Percentiles rank a stretch among this genome's conserved stretches.
These are phyloP conservation scores for Rhorus exstirpatorius DNA, from an alignment of 2,888 invertebrate genomes.

Conservation along the genomic window DNA sequence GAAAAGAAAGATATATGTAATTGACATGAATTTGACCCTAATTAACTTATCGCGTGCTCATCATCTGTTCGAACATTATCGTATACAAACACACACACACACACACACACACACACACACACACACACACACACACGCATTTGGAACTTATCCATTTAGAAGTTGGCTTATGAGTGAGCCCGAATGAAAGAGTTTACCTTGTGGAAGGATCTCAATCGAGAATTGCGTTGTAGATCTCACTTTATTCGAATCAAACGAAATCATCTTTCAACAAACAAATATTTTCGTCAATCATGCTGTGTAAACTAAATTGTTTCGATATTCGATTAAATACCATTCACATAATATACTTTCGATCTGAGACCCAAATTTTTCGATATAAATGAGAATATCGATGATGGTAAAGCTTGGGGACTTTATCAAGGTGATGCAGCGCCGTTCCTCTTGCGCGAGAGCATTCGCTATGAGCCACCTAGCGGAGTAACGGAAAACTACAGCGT, in stretches of 20 bases:
- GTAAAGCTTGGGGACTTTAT: neutral
- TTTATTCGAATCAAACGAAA: too few species aligned
- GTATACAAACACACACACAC: too few species aligned
- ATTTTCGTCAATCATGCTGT: too few species aligned
- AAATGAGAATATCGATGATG: neutral
- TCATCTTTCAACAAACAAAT: too few species aligned
- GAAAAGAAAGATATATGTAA: slow-evolving; percentile 10
- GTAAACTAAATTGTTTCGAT: too few species aligned
- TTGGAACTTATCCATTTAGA: slow-evolving; percentile 17
- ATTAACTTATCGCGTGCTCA: slow-evolving; percentile 64
- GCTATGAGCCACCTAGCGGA: neutral
- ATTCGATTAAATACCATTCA: too few species aligned
- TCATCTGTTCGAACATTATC: slow-evolving; percentile 35
- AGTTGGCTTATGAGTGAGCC: slow-evolving; percentile 24
- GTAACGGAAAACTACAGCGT: neutral
- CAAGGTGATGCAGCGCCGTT: neutral
- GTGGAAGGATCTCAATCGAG: slow-evolving; percentile 38
- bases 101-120: neutral
- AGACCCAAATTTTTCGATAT: too few species aligned
- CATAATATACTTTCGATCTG: too few species aligned
- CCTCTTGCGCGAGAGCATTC: neutral
- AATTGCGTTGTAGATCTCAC: slow-evolving; percentile 12
- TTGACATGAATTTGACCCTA: slow-evolving; percentile 50
- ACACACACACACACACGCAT: neutral
- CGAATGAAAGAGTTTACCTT: slow-evolving; percentile 34